Percentiles rank a stretch among this genome's conserved stretches.
These are phyloP conservation scores for Bucorvus abyssinicus DNA, from an alignment of 2,797 vertebrate genomes.

Conservation along the genomic window DNA sequence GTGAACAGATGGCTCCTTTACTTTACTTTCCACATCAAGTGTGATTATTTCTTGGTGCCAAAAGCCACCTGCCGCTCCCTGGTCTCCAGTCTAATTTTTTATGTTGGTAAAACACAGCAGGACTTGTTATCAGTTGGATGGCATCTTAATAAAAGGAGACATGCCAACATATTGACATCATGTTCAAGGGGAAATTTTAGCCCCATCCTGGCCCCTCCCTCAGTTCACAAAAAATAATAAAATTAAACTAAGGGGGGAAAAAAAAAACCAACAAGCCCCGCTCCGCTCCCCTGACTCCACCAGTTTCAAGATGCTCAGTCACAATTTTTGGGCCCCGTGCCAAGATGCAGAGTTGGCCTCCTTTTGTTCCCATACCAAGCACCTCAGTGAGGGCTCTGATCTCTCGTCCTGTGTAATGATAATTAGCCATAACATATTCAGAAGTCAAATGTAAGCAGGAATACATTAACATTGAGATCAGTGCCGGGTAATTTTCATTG, in stretches of 20 bases:
- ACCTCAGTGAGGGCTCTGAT: conserved; percentile 82
- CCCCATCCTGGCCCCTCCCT: conserved; percentile 65
- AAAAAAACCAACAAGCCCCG: not conserved
- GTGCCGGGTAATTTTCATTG: conserved; percentile 71
- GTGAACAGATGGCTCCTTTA: conserved; percentile 99
- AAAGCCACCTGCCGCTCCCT: conserved; percentile 98
- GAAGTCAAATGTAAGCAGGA: conserved; percentile 95
- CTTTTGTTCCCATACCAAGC: conserved; percentile 83
- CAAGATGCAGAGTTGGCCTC: conserved; percentile 83
- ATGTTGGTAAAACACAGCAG: conserved; percentile 99
- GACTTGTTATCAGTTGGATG: conserved; percentile 98
- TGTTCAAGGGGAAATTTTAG: conserved; percentile 96
- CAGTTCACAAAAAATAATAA: conserved; percentile 53
- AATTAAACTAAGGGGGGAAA: not conserved
- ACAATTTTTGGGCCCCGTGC: conserved; percentile 80
- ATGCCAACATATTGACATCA: conserved; percentile 99
- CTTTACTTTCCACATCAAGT: conserved; percentile 99
- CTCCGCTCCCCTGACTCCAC: conserved; percentile 15
- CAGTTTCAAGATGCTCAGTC: conserved; percentile 71
- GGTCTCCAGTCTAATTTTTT: conserved; percentile 99
- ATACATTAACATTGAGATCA: conserved; percentile 94
- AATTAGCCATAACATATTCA: conserved; percentile 96
- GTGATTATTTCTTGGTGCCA: conserved; percentile 99
- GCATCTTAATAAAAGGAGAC: conserved; percentile 99
- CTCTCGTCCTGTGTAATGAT: conserved; percentile 87